These are phyloP conservation scores for Sericinus montela DNA, from an alignment of 2,888 invertebrate species.

Conservation along the genomic window DNA sequence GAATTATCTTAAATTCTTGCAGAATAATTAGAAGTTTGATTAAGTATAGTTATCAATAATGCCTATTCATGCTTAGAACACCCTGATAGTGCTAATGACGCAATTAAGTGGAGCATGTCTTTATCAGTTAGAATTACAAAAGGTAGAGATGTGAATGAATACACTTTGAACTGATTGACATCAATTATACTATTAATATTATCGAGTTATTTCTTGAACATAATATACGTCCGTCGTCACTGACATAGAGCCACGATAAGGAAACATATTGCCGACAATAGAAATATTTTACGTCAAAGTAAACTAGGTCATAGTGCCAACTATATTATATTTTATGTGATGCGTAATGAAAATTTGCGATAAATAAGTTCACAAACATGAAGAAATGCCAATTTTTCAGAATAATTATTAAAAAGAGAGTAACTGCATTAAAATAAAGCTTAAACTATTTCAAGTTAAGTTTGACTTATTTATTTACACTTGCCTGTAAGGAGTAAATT, in stretches of 20 bases:
- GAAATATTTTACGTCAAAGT: slow-evolving; percentile 6
- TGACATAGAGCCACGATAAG: slow-evolving; percentile 19
- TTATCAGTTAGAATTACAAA: slow-evolving; percentile 9
- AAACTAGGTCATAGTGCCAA: slow-evolving; percentile 7
- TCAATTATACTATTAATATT: slow-evolving; percentile 32
- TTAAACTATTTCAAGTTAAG: too few species aligned
- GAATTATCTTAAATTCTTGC: background rate
- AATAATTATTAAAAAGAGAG: too few species aligned
- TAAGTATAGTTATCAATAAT: background rate
- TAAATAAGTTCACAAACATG: too few species aligned
- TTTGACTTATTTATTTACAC: too few species aligned
- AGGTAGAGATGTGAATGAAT: slow-evolving; percentile 8
- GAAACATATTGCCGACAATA: slow-evolving; percentile 22
- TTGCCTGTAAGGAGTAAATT: too few species aligned
- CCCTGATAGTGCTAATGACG: slow-evolving; percentile 5
- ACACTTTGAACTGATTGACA: slow-evolving; percentile 19
- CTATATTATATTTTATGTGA: too few species aligned
- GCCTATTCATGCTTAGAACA: background rate
- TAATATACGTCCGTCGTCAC: slow-evolving; percentile 24
- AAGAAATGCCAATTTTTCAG: too few species aligned
- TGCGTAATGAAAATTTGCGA: too few species aligned
- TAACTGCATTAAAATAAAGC: too few species aligned
- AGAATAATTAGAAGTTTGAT: too few species aligned
- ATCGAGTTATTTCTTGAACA: slow-evolving; percentile 27
- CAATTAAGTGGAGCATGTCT: slow-evolving; percentile 11